Conservation (phyloP, 1,140 invertebrate species). For the Fopius arisanus region DNA sequence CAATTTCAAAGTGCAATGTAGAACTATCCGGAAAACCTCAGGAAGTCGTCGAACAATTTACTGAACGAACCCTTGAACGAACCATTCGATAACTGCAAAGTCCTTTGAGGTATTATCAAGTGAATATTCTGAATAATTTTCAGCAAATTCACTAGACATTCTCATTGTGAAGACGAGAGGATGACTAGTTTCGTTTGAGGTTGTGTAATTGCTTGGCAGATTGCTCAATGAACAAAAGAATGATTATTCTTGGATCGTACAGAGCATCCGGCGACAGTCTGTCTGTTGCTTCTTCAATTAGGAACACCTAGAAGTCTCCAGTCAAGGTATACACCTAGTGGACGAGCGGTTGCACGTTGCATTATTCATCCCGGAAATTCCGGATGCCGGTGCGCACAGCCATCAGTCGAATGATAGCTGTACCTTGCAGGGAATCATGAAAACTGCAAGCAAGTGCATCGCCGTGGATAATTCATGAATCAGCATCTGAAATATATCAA, state of each 20-base stretch:
- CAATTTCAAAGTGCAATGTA: neutral
- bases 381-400: slow-evolving; percentile 22
- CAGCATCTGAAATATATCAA: no score
- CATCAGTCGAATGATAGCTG: slow-evolving; percentile 4
- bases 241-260: neutral
- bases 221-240: neutral
- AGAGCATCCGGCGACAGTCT: neutral
- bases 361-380: slow-evolving; percentile 35
- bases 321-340: neutral
- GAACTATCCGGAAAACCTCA: neutral
- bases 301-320: neutral
- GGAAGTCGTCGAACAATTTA: neutral
- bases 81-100: neutral
- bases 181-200: neutral
- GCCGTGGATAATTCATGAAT: no score
- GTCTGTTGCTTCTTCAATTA: neutral
- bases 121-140: neutral
- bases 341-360: slow-evolving; percentile 13
- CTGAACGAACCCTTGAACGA: neutral
- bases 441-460: neutral
- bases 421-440: neutral
- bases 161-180: neutral
- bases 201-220: neutral
- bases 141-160: neutral
- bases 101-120: neutral